Conservation (phyloP, 2,797 vertebrate species). For the Rhinoraja longicauda region DNA sequence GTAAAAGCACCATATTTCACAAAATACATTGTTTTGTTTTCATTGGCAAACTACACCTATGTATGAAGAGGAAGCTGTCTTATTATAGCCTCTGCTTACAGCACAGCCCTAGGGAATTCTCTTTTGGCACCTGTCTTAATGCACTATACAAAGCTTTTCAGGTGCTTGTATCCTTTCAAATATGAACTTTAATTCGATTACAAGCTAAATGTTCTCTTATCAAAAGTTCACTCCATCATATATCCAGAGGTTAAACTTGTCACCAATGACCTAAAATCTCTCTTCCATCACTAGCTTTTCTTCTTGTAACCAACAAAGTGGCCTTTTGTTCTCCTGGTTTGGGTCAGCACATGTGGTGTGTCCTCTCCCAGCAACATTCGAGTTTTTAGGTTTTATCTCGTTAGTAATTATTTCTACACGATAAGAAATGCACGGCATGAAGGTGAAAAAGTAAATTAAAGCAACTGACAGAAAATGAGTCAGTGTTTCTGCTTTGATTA, state of each 20-base stretch:
- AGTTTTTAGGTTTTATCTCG: conserved; percentile 9
- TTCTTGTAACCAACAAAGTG: not conserved
- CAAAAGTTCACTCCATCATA: not conserved
- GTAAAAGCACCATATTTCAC: not conserved
- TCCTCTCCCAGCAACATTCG: not conserved
- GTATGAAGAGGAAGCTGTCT: not conserved
- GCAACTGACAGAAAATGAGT: not conserved
- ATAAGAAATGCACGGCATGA: not conserved
- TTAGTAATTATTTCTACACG: conserved; percentile 15
- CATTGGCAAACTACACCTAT: not conserved
- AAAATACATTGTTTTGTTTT: not conserved
- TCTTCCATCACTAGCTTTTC: not conserved
- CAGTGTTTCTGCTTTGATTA: not conserved
- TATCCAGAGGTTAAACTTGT: not conserved
- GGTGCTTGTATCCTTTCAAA: not conserved
- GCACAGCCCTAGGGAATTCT: not conserved
- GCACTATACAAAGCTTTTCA: not conserved
- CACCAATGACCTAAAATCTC: not conserved
- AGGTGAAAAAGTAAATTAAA: not conserved
- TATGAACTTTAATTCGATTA: not conserved
- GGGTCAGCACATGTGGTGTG: not conserved
- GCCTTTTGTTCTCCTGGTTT: not conserved
- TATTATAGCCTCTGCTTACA: not conserved
- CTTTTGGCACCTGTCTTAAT: not conserved
- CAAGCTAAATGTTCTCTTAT: not conserved